A percentile compares a stretch with the other conserved stretches of the same genome.
These are phyloP conservation scores for Eupeodes latifasciatus DNA, from an alignment of 2,888 invertebrate species.

Conservation along the genomic window DNA sequence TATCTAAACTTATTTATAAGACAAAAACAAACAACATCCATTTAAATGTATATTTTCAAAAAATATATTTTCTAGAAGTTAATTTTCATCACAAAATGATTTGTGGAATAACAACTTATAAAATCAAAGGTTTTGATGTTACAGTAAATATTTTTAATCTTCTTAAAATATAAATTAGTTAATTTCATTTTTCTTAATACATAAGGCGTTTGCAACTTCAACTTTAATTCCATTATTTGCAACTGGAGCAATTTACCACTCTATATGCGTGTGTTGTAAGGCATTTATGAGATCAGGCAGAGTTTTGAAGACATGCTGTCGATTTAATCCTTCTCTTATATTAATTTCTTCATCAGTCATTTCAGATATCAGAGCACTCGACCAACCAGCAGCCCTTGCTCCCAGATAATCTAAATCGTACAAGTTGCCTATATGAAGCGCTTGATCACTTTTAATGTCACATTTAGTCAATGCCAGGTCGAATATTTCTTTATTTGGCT, in stretches of 20 bases:
- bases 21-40: too few species aligned
- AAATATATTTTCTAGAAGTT: too few species aligned
- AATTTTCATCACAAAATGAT: too few species aligned
- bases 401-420: conserved; percentile 90
- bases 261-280: conserved; percentile 79
- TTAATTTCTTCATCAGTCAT: conserved; percentile 50
- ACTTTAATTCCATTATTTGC: background rate
- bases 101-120: too few species aligned
- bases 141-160: conserved; percentile 38
- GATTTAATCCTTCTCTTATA: conserved; percentile 38
- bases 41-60: too few species aligned
- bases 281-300: conserved; percentile 78
- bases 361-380: conserved; percentile 79
- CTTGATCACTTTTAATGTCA: conserved; percentile 86
- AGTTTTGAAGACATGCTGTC: conserved; percentile 77
- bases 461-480: conserved; percentile 85
- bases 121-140: background rate
- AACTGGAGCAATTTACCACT: conserved; percentile 78
- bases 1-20: too few species aligned
- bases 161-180: conserved; percentile 26
- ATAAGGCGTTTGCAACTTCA: background rate
- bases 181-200: background rate
- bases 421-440: conserved; percentile 94
- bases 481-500: conserved; percentile 81
- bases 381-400: conserved; percentile 87